Evolutionary conservation across 1,140 invertebrate species (phyloP).

Genomic region (Littorina saxatilis): DNA sequence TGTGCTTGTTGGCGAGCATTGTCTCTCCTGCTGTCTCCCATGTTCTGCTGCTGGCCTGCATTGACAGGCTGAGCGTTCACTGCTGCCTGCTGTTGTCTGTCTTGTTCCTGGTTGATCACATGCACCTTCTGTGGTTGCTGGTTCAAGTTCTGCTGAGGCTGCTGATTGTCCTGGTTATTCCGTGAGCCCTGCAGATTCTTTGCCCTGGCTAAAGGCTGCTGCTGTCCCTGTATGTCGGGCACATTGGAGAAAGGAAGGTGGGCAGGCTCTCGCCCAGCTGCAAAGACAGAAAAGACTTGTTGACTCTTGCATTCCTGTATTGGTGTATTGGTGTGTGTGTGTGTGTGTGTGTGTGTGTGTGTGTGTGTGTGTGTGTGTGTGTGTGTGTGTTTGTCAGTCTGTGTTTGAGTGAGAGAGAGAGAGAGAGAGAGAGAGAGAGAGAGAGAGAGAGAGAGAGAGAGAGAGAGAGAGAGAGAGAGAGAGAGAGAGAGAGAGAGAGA

Average conservation of each 20-base stretch:
- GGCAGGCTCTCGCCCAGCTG: not conserved
- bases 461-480: not conserved
- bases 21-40: not conserved
- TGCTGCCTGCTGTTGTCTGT: not conserved
- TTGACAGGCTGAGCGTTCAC: not conserved
- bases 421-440: not conserved
- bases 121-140: not conserved
- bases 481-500: not conserved
- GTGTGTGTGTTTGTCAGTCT: not conserved
- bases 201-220: not conserved
- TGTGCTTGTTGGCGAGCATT: not conserved
- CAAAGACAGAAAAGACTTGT: not conserved
- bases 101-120: not conserved
- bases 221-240: not conserved
- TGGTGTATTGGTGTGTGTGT: not conserved
- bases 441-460: not conserved
- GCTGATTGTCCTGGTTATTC: not conserved
- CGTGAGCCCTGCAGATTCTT: not conserved
- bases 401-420: not conserved
- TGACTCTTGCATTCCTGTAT: not conserved
- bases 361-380: not conserved
- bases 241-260: not conserved
- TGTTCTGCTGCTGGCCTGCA: not conserved
- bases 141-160: not conserved
- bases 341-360: not conserved